Conservation (phyloP, 2,888 invertebrate species). For the Dasypogon diadema region DNA sequence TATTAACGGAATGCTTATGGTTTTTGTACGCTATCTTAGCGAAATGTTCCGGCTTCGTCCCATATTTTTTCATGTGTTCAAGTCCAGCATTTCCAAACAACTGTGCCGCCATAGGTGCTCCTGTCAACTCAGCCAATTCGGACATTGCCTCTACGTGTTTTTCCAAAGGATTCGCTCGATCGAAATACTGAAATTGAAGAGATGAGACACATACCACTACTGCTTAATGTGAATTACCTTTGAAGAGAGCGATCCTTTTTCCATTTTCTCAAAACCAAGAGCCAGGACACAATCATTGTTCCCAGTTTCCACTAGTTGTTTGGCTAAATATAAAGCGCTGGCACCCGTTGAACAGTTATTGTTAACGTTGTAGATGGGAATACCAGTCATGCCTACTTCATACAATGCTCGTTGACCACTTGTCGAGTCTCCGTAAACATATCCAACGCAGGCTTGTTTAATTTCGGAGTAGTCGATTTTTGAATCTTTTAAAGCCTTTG, state of each 20-base stretch:
- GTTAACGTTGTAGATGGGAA: constrained; percentile 98
- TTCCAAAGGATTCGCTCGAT: constrained; percentile 91
- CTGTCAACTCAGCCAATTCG: constrained; percentile 82
- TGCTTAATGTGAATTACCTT: constrained; percentile 70
- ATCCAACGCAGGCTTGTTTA: constrained; percentile 92
- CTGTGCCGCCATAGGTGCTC: constrained; percentile 91
- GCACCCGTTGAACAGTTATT: constrained; percentile 99
- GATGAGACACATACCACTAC: too few species aligned
- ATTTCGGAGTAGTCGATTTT: constrained; percentile 80
- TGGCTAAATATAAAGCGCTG: constrained; percentile 89
- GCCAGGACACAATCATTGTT: constrained; percentile 90
- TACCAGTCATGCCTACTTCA: constrained; percentile 94
- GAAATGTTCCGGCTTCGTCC: constrained; percentile 91
- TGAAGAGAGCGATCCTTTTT: constrained; percentile 85
- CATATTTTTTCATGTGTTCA: constrained; percentile 88
- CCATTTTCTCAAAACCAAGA: constrained; percentile 98
- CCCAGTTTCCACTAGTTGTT: constrained; percentile 92
- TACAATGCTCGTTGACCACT: constrained; percentile 96
- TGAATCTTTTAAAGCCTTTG: constrained; percentile 88
- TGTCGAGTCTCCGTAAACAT: constrained; percentile 96
- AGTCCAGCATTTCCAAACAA: constrained; percentile 96
- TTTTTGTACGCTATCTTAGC: constrained; percentile 99
- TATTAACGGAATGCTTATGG: constrained; percentile 95
- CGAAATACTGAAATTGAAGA: constrained; percentile 73
- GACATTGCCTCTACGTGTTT: constrained; percentile 88